Evolutionary conservation across 2,797 vertebrate species (phyloP).

Genomic region (Schizopygopsis malacanthus): DNA sequence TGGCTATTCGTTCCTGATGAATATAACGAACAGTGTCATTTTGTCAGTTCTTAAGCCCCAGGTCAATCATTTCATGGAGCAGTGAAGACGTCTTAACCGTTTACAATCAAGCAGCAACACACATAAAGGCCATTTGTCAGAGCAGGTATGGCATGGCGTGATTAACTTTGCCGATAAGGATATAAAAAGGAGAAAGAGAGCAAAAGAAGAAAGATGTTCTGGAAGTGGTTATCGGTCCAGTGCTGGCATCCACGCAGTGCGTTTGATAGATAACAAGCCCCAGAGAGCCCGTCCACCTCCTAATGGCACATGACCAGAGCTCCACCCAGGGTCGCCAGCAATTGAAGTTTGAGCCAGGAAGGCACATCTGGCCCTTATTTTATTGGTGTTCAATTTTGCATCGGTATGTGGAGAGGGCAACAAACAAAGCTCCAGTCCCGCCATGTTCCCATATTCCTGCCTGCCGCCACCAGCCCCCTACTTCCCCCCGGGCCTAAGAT

Average conservation of each 20-base stretch:
- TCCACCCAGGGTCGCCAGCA: slow-evolving; percentile 68
- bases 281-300: slow-evolving; percentile 65
- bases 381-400: slow-evolving; percentile 76
- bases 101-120: slow-evolving; percentile 63
- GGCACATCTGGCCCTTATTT: slow-evolving; percentile 82
- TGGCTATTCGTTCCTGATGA: slow-evolving; percentile 62
- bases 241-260: slow-evolving; percentile 68
- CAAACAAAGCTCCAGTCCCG: slow-evolving; percentile 77
- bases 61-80: slow-evolving; percentile 66
- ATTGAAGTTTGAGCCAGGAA: slow-evolving; percentile 74
- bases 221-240: slow-evolving; percentile 73
- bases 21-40: slow-evolving; percentile 71
- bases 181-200: slow-evolving; percentile 49
- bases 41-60: slow-evolving; percentile 67
- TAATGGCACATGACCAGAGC: slow-evolving; percentile 67
- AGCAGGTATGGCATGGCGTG: slow-evolving; percentile 68
- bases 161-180: slow-evolving; percentile 57
- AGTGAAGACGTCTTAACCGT: slow-evolving; percentile 70
- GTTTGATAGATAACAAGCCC: slow-evolving; percentile 73
- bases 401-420: slow-evolving; percentile 75
- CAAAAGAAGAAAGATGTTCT: slow-evolving; percentile 65
- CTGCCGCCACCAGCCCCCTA: slow-evolving; percentile 32
- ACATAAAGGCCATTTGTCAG: slow-evolving; percentile 60
- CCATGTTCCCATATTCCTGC: slow-evolving; percentile 73
- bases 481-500: slow-evolving; percentile 52